Base-by-base conservation (phyloP, 2,888 invertebrate species). In the Epiblema foenella region DNA sequence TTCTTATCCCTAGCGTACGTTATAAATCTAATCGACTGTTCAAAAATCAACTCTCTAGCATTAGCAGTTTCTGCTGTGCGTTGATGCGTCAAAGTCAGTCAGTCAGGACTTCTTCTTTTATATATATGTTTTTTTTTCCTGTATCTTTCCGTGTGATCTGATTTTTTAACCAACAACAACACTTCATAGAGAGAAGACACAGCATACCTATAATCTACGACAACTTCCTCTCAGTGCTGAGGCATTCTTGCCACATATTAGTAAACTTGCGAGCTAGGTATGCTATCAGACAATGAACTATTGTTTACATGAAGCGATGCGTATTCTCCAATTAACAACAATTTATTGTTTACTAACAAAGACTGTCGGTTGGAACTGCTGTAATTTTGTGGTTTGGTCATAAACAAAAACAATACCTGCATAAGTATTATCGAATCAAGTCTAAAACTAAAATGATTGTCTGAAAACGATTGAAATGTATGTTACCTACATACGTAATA, bases 221-320 rank as follows among this genome's bases (percentile, higher is more conserved):
- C 8, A 86, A 88, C 89, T 86, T 90, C 90, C 89, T 85, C 76
- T 70, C 75, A 76, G 73, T 75, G 77, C 74, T 71, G 69, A 76
- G 75, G 78, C 85, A 87, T 88, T 89, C 88, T 88, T 81, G 80
- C 74, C 69, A 72, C 68, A 70, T 85, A 84, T 91, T 89, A 85
- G 88, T 88, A 90, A 90, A 91, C 83, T 85, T 75, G 78, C 80
- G 80, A 78, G 81, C 78, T 81, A 24, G 24, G 24, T 24, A 85
- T n/a, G 84, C 87, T 84, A 84, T 81, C 81, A 83, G 81, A 90
- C 90, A 89, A 89, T 88, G 85, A 82, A 79, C 85, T 82, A 89
- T 89, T 90, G 90, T 90, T 87, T 88, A 84, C 79, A 73, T 75
- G 68, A 71, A 60, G 73, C 69, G 75, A 75, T 73, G 74, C 69